Evolutionary conservation across 2,888 invertebrate species (phyloP).

Genomic region (Lasioglossum leucozonium): DNA sequence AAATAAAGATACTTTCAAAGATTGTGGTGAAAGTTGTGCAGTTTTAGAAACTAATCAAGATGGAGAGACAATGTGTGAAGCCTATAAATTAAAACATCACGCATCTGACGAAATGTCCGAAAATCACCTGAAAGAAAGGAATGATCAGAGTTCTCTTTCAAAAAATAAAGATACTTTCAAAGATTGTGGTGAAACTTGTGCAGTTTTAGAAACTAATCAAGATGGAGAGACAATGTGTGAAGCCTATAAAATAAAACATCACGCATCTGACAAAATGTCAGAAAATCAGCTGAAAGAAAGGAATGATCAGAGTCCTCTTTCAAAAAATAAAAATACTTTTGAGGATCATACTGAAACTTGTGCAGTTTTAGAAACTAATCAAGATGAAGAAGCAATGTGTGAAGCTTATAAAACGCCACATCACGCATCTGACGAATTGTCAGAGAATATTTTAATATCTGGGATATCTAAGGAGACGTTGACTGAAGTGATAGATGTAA

Average conservation of each 20-base stretch:
- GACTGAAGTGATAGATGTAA: not conserved
- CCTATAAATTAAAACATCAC: not conserved
- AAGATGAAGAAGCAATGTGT: not conserved
- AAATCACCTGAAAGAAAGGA: no score
- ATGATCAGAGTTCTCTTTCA: not conserved
- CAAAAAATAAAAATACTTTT: not conserved
- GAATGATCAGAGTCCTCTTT: not conserved
- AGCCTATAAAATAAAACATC: not conserved
- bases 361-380: not conserved
- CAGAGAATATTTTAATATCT: slow-evolving; percentile 6
- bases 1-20: not conserved
- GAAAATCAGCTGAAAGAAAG: not conserved
- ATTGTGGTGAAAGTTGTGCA: not conserved
- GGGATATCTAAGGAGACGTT: not conserved
- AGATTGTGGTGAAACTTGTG: not conserved
- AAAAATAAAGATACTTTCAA: not conserved
- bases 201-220: not conserved
- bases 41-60: not conserved
- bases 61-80: not conserved
- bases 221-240: not conserved
- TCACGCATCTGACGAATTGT: not conserved
- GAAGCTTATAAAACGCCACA: not conserved
- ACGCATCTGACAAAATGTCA: not conserved
- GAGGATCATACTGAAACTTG: not conserved
- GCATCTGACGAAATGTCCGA: not conserved